Base-by-base conservation (phyloP, 1,140 invertebrate genomes). In the Lepeophtheirus salmonis region DNA sequence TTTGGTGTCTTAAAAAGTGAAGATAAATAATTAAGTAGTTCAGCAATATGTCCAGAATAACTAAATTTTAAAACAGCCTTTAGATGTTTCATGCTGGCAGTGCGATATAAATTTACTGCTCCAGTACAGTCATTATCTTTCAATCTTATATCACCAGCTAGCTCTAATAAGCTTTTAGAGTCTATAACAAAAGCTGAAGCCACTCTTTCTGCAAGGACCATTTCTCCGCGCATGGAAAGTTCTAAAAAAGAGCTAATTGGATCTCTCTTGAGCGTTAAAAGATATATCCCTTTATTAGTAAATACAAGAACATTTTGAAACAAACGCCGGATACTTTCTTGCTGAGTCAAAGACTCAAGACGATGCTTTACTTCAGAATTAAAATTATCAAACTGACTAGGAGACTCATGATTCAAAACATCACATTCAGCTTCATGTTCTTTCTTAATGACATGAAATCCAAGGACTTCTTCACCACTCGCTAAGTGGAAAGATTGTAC, bases 1-100 rank as follows among this genome's bases (percentile, higher is more conserved):
- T 56, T 61, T 24, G 55, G 25, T 26, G 14, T 52, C 50, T 52
- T 52, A 16, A 52, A 30, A 16, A 57, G 55, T 17, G 25, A 6
- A n/a, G 21, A 14, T 14, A 50, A 23, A 2, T n/a, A 13, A 2
- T 16, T 21, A 14, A 57, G 25, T 17, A 57, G 23, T 18, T 57
- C 50, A 14, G 50, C 17, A 14, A 41, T 18, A 23, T 41, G 55
- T 48, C 55, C 55, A 41, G 55, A 50, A 20, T n/a, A n/a, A n/a
- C 20, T 18, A 10, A 57, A 41, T 41, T 57, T 57, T 20, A 57
- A 25, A 18, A 41, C 55, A 48, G 26, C 2, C 55, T 57, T 57
- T 16, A 57, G 21, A 17, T 57, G 26, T 23, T 57, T 57, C 17
- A 21, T 16, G 13, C 26, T 23, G 23, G 55, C 22, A 14, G 16